phyloP scores from a whole-genome alignment of 2,113 vertebrate genomes.

The Callipepla californica region DNA sequence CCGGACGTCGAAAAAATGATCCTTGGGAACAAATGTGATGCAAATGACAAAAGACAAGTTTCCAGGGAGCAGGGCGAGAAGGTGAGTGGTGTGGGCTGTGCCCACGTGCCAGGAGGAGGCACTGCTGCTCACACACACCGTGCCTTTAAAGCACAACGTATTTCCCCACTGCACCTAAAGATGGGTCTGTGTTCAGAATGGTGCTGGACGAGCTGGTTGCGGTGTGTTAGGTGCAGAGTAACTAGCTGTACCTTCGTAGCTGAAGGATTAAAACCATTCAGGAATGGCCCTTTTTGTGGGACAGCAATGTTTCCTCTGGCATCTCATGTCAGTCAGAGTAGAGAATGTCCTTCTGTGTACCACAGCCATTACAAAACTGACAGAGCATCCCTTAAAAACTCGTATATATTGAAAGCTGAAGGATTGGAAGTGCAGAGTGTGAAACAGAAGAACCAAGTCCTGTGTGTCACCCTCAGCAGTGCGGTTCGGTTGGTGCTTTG shows the following conservation, averaged over 20 bases:
- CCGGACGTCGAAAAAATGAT: conserved; percentile 98
- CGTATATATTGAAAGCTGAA: background rate
- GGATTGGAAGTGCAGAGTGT: background rate
- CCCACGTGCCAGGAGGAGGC: background rate
- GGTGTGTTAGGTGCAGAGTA: background rate
- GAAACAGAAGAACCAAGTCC: background rate
- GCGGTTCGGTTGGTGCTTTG: background rate
- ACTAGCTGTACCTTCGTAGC: rapidly evolving
- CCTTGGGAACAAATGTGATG: conserved; percentile 97
- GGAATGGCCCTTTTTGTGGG: background rate
- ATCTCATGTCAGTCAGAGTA: rapidly evolving
- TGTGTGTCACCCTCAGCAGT: rapidly evolving
- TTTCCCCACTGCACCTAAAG: background rate
- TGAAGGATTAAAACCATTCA: background rate
- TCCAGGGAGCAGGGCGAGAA: conserved; percentile 95
- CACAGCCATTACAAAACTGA: background rate
- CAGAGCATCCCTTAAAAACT: rapidly evolving
- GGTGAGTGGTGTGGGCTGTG: conserved; percentile 68
- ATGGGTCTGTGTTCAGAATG: background rate
- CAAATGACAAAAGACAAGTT: conserved; percentile 96
- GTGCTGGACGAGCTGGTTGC: rapidly evolving
- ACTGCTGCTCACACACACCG: no score
- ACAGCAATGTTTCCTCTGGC: background rate
- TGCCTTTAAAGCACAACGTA: rapidly evolving
- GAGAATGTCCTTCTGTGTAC: rapidly evolving